Evolutionary conservation across 1,140 invertebrate species (phyloP).

Genomic region (Hyphantria cunea): DNA sequence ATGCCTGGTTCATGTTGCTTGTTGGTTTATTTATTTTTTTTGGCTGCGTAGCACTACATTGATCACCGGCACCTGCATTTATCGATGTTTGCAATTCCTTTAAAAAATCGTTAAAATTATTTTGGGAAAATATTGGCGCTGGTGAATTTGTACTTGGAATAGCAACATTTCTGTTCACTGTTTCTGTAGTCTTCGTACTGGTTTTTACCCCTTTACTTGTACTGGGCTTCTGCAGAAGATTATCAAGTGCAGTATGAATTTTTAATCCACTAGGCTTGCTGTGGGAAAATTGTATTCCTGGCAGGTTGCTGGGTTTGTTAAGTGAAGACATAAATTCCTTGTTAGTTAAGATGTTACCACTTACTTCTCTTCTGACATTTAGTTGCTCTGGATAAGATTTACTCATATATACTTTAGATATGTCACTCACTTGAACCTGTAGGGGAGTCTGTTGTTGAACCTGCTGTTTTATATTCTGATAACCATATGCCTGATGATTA

Average conservation of each 20-base stretch:
- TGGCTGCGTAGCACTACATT: background rate
- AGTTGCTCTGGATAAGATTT: constrained; percentile 43
- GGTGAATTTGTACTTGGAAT: background rate
- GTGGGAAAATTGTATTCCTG: background rate
- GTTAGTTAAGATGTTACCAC: constrained; percentile 16
- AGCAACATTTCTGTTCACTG: no score
- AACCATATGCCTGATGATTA: background rate
- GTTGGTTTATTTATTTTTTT: constrained; percentile 33
- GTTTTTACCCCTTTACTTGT: background rate
- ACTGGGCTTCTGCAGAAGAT: background rate
- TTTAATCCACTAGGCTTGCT: constrained; percentile 2
- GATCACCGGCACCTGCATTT: constrained; percentile 45
- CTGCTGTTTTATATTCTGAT: no score
- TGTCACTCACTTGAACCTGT: constrained; percentile 28
- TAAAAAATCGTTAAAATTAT: constrained; percentile 51
- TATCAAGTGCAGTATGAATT: background rate
- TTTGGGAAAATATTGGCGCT: background rate
- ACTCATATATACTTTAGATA: constrained; percentile 44
- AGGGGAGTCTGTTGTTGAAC: no score
- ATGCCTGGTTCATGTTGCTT: constrained; percentile 27
- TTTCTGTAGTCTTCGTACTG: background rate
- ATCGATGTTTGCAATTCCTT: constrained; percentile 54
- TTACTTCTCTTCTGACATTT: constrained; percentile 32
- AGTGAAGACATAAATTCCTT: constrained; percentile 12
- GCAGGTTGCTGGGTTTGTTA: background rate